These are phyloP conservation scores for Pocillopora grandis DNA, from an alignment of 92 coral and sea anemone species.

Conservation along the genomic window DNA sequence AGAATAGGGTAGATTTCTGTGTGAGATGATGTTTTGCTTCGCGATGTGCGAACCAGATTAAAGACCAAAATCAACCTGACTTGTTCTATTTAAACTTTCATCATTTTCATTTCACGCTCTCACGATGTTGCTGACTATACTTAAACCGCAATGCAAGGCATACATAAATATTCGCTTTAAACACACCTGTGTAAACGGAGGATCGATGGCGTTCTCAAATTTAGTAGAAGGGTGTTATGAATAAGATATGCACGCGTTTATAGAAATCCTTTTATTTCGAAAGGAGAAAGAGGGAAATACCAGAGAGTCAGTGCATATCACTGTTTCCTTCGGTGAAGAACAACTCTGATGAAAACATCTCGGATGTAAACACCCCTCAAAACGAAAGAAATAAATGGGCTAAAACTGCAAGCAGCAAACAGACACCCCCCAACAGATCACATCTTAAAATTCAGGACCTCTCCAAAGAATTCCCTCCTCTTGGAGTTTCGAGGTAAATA, in stretches of 20 bases:
- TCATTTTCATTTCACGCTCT: no score
- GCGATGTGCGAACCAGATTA: not conserved
- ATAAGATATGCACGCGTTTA: not conserved
- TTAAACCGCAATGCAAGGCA: no score
- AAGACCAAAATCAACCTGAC: not conserved
- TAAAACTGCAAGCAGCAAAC: conserved; percentile 19
- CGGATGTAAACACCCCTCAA: conserved; percentile 49
- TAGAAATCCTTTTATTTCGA: conserved; percentile 16
- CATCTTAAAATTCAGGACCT: conserved; percentile 34
- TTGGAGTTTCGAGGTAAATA: conserved; percentile 41
- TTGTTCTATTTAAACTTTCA: not conserved
- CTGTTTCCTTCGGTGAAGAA: conserved; percentile 52
- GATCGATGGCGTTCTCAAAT: no score
- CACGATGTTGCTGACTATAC: no score
- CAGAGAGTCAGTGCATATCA: conserved; percentile 53
- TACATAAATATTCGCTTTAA: no score
- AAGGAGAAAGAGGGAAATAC: conserved; percentile 30
- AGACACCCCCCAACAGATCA: not conserved
- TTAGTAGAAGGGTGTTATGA: no score
- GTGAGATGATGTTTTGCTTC: not conserved
- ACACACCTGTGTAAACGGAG: no score
- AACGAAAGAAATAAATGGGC: conserved; percentile 36
- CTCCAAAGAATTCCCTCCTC: conserved; percentile 81
- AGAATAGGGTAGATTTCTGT: not conserved
- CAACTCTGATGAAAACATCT: conserved; percentile 30